These are phyloP conservation scores for Oryctes rhinoceros DNA, from an alignment of 1,140 invertebrate species.

Conservation along the genomic window DNA sequence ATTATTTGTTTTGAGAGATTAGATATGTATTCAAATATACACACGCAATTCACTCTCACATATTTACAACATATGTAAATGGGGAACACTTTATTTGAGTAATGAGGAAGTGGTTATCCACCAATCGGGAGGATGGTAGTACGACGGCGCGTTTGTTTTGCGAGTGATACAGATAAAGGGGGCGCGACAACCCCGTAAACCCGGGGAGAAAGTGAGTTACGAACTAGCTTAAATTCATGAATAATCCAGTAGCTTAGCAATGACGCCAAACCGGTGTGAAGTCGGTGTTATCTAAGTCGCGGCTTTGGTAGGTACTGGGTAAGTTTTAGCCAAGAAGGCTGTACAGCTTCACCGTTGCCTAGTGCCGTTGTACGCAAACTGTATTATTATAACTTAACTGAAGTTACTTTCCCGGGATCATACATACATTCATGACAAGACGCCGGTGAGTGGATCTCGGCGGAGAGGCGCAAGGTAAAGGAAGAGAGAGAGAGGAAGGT, in stretches of 20 bases:
- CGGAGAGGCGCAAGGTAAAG: neutral
- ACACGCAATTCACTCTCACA: slow-evolving; percentile 12
- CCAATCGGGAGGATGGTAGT: slow-evolving; percentile 57
- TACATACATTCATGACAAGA: slow-evolving; percentile 55
- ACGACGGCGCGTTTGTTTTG: slow-evolving; percentile 42
- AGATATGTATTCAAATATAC: slow-evolving; percentile 1
- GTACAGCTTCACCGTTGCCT: neutral
- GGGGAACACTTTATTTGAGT: slow-evolving; percentile 47
- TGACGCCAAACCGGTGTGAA: slow-evolving; percentile 56
- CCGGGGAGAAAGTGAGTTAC: slow-evolving; percentile 54
- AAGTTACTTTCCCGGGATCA: slow-evolving; percentile 51
- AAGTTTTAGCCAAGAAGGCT: slow-evolving; percentile 42
- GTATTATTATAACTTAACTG: slow-evolving; percentile 55
- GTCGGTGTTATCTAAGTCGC: slow-evolving; percentile 56
- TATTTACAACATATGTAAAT: slow-evolving; percentile 9
- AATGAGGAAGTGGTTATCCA: slow-evolving; percentile 60
- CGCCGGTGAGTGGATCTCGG: slow-evolving; percentile 25
- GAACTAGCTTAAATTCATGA: slow-evolving; percentile 58
- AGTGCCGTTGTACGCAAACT: slow-evolving; percentile 39
- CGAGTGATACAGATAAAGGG: neutral
- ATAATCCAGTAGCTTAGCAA: slow-evolving; percentile 58
- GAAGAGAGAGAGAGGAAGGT: neutral
- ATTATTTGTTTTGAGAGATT: neutral
- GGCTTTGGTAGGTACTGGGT: slow-evolving; percentile 52
- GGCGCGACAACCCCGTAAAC: neutral